A percentile compares a stretch with the other conserved stretches of the same genome.
phyloP scores from a whole-genome alignment of 2,888 invertebrate genomes.

The Hypomecis punctinalis region DNA sequence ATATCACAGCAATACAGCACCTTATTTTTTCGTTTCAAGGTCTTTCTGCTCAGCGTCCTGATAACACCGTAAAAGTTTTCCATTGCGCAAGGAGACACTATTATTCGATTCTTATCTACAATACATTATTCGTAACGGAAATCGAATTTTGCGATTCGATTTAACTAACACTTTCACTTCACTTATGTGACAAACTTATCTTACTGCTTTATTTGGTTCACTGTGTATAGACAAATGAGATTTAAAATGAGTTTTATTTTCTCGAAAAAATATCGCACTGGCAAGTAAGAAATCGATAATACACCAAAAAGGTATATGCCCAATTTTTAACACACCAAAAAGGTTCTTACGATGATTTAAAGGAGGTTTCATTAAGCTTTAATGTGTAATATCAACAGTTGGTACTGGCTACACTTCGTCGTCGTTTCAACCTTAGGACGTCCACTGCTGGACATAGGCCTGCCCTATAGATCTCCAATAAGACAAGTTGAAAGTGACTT shows the following conservation, averaged over 20 bases:
- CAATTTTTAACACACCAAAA: neutral
- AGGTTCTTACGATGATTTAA: neutral
- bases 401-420: no score
- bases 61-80: constrained; percentile 79
- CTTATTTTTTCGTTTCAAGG: constrained; percentile 76
- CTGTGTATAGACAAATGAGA: neutral
- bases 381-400: no score
- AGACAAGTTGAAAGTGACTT: no score
- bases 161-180: constrained; percentile 49
- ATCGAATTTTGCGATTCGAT: constrained; percentile 31
- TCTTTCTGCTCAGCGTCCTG: constrained; percentile 76
- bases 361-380: no score
- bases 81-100: constrained; percentile 53
- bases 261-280: neutral
- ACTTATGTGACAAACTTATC: constrained; percentile 29
- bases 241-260: constrained; percentile 5
- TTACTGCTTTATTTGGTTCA: constrained; percentile 1
- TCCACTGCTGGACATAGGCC: no score
- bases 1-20: constrained; percentile 50
- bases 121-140: constrained; percentile 40
- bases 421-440: no score
- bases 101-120: constrained; percentile 41
- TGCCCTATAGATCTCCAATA: no score
- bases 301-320: neutral
- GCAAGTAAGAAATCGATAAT: neutral